Conservation (phyloP, 2,113 vertebrate species). For the Sigmodon hispidus region DNA sequence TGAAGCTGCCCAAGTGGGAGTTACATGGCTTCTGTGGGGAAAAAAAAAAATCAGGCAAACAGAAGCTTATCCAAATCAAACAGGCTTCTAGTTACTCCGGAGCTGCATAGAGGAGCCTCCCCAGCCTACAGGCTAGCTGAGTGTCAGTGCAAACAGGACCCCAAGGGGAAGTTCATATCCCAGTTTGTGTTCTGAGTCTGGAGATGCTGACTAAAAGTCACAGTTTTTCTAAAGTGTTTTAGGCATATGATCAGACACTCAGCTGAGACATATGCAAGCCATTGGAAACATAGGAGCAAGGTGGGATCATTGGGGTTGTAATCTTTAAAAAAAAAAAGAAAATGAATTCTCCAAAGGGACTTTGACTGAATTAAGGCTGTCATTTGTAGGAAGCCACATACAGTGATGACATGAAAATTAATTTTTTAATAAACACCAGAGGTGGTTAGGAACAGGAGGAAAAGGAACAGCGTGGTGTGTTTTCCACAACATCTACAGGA, state of each 20-base stretch:
- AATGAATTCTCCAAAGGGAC: slow-evolving; percentile 45
- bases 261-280: neutral
- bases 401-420: slow-evolving; percentile 42
- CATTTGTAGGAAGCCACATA: slow-evolving; percentile 70
- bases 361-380: slow-evolving; percentile 75
- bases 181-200: slow-evolving; percentile 40
- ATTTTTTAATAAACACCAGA: slow-evolving; percentile 55
- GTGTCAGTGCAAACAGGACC: slow-evolving; percentile 8
- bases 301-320: slow-evolving; percentile 14
- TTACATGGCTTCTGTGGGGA: slow-evolving; percentile 47
- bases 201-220: slow-evolving; percentile 41
- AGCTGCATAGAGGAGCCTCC: slow-evolving; percentile 37
- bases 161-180: neutral
- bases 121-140: neutral
- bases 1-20: slow-evolving; percentile 55
- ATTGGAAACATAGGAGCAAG: neutral
- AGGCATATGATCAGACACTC: neutral
- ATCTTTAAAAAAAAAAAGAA: slow-evolving; percentile 47
- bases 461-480: slow-evolving; percentile 74
- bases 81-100: slow-evolving; percentile 48
- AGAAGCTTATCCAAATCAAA: slow-evolving; percentile 34
- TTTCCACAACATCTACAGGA: slow-evolving; percentile 76
- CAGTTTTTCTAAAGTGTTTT: slow-evolving; percentile 43
- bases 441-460: neutral
- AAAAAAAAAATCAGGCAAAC: neutral